phyloP scores from a whole-genome alignment of 2,113 vertebrate species.

The Egretta garzetta region DNA sequence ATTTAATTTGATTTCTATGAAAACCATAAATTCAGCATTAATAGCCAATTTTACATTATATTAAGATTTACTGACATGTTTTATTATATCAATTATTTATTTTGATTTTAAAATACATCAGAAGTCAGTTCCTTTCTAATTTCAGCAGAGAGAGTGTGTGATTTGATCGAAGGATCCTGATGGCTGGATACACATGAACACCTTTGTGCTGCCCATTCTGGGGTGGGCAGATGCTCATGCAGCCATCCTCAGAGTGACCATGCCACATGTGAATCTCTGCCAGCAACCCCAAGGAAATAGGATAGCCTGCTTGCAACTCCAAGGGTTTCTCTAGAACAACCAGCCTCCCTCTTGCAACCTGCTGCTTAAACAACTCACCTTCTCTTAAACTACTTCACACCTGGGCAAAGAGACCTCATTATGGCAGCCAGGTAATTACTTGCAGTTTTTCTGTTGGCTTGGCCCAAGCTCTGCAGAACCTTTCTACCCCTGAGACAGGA shows the following conservation, averaged over 20 bases:
- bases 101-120: not conserved
- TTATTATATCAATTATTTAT: not conserved
- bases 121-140: not conserved
- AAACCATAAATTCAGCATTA: conserved; percentile 13
- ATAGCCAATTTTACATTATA: not conserved
- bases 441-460: not conserved
- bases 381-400: not conserved
- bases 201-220: not conserved
- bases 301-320: not conserved
- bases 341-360: not conserved
- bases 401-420: not conserved
- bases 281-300: not conserved
- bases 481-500: not conserved
- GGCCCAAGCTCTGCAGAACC: not conserved
- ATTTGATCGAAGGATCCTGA: not conserved
- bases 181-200: rapidly evolving
- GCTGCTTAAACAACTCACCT: not conserved
- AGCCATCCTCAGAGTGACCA: not conserved
- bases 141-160: not conserved
- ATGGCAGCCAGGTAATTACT: not conserved
- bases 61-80: not conserved
- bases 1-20: not conserved
- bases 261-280: not conserved
- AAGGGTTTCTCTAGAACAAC: not conserved
- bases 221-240: rapidly evolving